Conservation (phyloP, 2,888 invertebrate genomes). For the Trissolcus japonicus region DNA sequence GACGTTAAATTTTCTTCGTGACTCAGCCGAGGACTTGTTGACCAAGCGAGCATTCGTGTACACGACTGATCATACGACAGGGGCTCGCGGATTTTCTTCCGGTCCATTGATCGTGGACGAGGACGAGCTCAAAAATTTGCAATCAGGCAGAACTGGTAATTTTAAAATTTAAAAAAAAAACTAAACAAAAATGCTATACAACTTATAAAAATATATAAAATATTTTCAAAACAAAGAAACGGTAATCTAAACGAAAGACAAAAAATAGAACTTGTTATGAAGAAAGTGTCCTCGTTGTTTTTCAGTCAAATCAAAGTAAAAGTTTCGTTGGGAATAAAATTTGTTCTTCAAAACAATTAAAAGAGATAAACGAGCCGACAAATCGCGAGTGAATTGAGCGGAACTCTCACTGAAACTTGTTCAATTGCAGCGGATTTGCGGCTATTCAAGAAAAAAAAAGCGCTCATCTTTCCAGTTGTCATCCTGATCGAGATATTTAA, state of each 20-base stretch:
- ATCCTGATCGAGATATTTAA: conserved; percentile 74
- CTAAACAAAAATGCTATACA: neutral
- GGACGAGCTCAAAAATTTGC: conserved; percentile 66
- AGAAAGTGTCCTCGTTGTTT: conserved; percentile 16
- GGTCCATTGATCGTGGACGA: conserved; percentile 70
- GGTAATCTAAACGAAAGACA: neutral
- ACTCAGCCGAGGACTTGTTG: conserved; percentile 69
- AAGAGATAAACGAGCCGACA: too few species aligned
- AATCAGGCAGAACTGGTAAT: conserved; percentile 59
- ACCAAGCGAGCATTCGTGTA: conserved; percentile 72
- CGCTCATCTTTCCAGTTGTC: conserved; percentile 80
- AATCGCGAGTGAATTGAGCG: too few species aligned
- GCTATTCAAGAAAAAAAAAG: conserved; percentile 84
- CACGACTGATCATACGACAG: conserved; percentile 66
- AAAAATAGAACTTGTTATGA: neutral
- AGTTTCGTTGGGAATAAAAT: neutral
- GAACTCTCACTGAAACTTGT: neutral
- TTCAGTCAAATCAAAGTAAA: conserved; percentile 8
- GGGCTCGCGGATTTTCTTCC: conserved; percentile 62
- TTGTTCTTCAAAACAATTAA: too few species aligned
- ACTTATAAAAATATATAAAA: too few species aligned
- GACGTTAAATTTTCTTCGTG: conserved; percentile 67
- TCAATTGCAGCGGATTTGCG: conserved; percentile 50
- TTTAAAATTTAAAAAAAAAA: neutral
- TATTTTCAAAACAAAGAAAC: neutral